phyloP scores from a whole-genome alignment of 2,113 vertebrate species.

The Kobus ellipsiprymnus region DNA sequence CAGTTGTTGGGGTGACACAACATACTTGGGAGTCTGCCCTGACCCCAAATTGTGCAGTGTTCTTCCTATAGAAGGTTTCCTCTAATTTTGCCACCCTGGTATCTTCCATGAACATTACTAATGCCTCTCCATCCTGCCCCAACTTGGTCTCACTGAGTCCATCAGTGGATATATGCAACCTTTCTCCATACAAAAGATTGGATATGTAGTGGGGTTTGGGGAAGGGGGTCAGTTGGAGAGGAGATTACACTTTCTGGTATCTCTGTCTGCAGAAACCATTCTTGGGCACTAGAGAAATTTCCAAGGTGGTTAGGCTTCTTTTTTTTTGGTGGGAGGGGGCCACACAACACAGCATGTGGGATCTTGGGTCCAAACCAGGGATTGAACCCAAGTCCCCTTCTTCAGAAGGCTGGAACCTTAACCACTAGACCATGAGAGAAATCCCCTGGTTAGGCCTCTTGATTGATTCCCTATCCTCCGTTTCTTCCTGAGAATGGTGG shows the following conservation, averaged over 20 bases:
- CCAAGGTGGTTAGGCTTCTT: neutral
- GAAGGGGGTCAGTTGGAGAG: neutral
- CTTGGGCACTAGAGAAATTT: neutral
- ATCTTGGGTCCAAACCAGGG: neutral
- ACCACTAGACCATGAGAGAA: neutral
- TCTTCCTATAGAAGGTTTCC: neutral
- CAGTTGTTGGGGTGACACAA: neutral
- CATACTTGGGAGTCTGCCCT: neutral
- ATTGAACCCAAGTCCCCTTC: neutral
- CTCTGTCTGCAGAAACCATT: neutral
- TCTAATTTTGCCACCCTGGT: neutral
- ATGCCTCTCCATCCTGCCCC: neutral
- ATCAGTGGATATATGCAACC: neutral
- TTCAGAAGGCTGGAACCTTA: neutral
- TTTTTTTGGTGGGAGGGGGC: neutral
- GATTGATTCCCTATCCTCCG: neutral
- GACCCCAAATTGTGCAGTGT: neutral
- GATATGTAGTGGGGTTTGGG: neutral
- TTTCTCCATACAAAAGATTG: neutral
- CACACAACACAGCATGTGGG: neutral
- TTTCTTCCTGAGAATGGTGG: neutral
- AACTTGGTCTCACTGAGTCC: neutral
- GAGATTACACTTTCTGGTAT: neutral
- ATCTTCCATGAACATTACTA: neutral
- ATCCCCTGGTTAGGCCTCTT: neutral